These are phyloP conservation scores for Melipona quadrifasciata DNA, from an alignment of 1,140 invertebrate species.

Conservation along the genomic window DNA sequence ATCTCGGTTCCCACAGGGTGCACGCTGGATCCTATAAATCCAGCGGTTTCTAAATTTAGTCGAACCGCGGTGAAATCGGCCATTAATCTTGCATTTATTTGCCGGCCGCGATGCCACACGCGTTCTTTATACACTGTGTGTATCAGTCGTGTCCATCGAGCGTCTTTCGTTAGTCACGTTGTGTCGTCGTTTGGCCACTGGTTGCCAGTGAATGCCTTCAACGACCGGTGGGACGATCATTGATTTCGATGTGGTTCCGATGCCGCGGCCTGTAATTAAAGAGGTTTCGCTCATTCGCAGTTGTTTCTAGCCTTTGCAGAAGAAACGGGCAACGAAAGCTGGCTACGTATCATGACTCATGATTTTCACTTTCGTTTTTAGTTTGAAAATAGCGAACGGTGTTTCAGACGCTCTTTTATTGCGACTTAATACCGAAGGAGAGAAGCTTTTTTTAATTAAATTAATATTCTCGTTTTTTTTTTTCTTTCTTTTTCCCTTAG, in stretches of 20 bases:
- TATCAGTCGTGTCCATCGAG: constrained; percentile 32
- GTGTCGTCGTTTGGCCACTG: constrained; percentile 15
- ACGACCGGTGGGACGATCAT: neutral
- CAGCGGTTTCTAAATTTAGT: constrained; percentile 42
- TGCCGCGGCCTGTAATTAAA: neutral
- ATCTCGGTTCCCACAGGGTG: neutral
- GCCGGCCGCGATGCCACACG: constrained; percentile 12
- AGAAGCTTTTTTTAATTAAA: no score
- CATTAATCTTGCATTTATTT: constrained; percentile 51
- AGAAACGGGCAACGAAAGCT: neutral
- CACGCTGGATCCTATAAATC: constrained; percentile 23
- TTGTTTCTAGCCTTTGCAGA: neutral
- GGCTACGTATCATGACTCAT: neutral
- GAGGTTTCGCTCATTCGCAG: neutral
- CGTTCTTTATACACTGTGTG: neutral
- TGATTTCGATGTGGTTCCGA: neutral
- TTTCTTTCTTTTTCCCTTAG: no score
- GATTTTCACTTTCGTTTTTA: constrained; percentile 21
- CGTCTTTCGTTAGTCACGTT: constrained; percentile 40
- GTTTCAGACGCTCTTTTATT: neutral
- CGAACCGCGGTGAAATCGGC: constrained; percentile 32
- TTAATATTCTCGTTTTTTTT: no score
- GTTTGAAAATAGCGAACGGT: neutral
- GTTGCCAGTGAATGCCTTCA: neutral
- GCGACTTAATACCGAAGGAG: neutral